Percentiles rank a stretch among this genome's conserved stretches.
Conservation (phyloP, 2,797 vertebrate species). For the Todus mexicanus region DNA sequence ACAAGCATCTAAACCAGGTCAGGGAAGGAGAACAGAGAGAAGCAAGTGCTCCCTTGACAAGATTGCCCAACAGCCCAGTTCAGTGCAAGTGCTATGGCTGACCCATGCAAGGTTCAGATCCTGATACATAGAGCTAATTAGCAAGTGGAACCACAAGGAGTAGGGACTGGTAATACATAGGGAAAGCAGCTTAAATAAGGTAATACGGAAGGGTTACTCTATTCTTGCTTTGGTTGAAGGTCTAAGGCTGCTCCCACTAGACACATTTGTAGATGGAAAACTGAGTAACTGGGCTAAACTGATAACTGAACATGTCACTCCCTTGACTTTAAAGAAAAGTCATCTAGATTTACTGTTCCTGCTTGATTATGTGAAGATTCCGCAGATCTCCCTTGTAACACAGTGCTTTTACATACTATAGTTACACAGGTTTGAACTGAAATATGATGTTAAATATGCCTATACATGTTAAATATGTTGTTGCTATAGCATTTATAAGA, state of each 20-base stretch:
- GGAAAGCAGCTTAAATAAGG: background rate
- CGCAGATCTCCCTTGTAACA: background rate
- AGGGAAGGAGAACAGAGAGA: background rate
- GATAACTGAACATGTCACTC: background rate
- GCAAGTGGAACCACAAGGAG: background rate
- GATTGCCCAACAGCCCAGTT: background rate
- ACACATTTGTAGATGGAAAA: background rate
- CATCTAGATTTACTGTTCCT: background rate
- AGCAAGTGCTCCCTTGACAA: accelerated
- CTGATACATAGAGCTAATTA: background rate
- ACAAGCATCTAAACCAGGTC: background rate
- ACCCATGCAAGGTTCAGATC: background rate
- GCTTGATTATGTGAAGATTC: background rate
- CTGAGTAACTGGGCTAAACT: background rate
- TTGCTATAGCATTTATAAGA: background rate
- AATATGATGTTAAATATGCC: background rate
- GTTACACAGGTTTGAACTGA: background rate
- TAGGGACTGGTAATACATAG: background rate
- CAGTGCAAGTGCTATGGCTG: background rate
- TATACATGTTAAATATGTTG: background rate
- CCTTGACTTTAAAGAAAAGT: background rate
- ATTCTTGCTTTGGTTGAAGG: background rate
- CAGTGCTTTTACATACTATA: background rate
- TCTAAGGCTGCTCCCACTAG: background rate
- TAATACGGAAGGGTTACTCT: background rate